phyloP scores from a whole-genome alignment of 2,888 invertebrate genomes.

The Galerucella calmariensis region DNA sequence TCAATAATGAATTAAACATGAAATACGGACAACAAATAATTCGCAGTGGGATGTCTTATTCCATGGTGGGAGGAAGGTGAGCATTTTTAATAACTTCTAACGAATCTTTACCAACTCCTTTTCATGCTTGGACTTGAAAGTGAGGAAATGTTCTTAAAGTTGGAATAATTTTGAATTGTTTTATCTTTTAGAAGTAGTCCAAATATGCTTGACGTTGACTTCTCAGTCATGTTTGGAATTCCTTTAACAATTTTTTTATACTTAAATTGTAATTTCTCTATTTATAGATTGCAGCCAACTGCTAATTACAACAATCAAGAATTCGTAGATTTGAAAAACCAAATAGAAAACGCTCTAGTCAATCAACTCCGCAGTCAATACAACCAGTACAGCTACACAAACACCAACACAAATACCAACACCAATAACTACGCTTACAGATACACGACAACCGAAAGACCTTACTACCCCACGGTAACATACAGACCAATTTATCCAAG shows the following conservation, averaged over 20 bases:
- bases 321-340: conserved; percentile 54
- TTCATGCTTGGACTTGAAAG: too few species aligned
- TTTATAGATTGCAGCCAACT: conserved; percentile 47
- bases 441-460: conserved; percentile 41
- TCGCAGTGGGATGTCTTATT: conserved; percentile 54
- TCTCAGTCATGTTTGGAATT: background rate
- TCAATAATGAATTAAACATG: conserved; percentile 55
- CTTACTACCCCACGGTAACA: conserved; percentile 38
- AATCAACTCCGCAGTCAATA: conserved; percentile 51
- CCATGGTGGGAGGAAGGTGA: conserved; percentile 49
- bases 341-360: conserved; percentile 56
- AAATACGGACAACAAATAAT: conserved; percentile 54
- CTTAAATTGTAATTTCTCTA: background rate
- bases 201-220: background rate
- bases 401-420: conserved; percentile 32
- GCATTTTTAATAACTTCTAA: background rate
- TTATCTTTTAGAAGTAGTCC: background rate
- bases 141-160: too few species aligned
- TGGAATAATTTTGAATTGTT: background rate
- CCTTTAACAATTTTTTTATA: too few species aligned
- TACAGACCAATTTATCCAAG: conserved; percentile 31
- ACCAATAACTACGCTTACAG: conserved; percentile 31
- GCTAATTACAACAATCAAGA: conserved; percentile 59
- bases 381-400: conserved; percentile 11
- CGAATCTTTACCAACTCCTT: background rate